A percentile compares a stretch with the other conserved stretches of the same genome.
These are phyloP conservation scores for pig (Sus scrofa) DNA, from an alignment of 2,113 vertebrate species.

Conservation along the genomic window DNA sequence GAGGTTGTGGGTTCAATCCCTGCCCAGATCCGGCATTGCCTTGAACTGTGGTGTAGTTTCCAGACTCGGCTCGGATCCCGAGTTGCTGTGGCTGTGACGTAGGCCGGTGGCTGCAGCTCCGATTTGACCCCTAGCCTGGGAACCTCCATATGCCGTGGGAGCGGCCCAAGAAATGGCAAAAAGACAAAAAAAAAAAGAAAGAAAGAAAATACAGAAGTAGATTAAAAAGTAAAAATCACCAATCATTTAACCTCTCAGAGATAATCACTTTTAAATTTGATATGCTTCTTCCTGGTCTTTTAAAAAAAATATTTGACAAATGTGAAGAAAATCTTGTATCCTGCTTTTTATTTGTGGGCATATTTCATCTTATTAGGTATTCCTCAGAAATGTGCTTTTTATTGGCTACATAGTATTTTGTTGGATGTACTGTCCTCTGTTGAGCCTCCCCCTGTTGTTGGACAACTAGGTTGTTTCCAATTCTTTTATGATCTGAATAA, in stretches of 20 bases:
- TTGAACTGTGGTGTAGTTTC: no score
- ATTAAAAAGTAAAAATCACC: slow-evolving; percentile 20
- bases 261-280: neutral
- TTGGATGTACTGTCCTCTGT: neutral
- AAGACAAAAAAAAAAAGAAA: no score
- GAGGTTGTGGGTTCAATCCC: no score
- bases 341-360: neutral
- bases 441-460: neutral
- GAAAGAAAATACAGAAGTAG: slow-evolving; percentile 55
- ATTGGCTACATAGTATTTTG: neutral
- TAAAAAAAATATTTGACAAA: neutral
- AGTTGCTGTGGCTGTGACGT: no score
- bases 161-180: no score
- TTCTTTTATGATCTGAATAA: neutral
- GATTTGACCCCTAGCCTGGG: no score
- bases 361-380: neutral
- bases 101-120: no score
- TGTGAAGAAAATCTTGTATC: neutral
- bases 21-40: no score
- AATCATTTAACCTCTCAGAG: neutral
- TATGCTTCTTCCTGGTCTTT: neutral
- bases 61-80: no score
- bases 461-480: neutral
- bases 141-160: no score
- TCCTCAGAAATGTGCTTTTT: neutral